These are phyloP conservation scores for Nesospiza acunhae DNA, from an alignment of 2,113 vertebrate genomes.

Conservation along the genomic window DNA sequence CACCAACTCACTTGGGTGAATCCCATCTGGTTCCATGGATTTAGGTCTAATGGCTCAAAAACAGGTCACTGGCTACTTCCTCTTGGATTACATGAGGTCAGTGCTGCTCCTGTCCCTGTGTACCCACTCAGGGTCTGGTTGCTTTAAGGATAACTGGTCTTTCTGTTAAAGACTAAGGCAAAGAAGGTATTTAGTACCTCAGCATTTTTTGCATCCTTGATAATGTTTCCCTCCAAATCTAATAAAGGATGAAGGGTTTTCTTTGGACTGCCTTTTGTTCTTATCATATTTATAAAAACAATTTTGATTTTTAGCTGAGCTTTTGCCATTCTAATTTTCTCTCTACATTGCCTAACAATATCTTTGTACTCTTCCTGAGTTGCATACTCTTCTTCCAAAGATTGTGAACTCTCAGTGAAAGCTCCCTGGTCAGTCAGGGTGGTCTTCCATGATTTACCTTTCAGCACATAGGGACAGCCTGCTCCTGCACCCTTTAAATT, in stretches of 20 bases:
- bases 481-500: neutral
- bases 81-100: neutral
- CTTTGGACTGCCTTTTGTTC: neutral
- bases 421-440: neutral
- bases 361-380: neutral
- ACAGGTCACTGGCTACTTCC: neutral
- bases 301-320: neutral
- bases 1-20: neutral
- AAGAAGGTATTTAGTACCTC: neutral
- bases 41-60: neutral
- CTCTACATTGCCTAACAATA: neutral
- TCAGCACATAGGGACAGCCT: neutral
- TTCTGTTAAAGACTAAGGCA: neutral
- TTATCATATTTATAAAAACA: neutral
- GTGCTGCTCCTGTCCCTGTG: neutral
- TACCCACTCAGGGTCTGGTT: neutral
- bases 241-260: neutral
- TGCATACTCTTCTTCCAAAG: neutral
- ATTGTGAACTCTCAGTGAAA: neutral
- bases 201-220: neutral
- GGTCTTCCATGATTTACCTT: neutral
- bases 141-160: too few species aligned
- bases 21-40: neutral
- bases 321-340: neutral
- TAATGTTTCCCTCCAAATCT: neutral